These are phyloP conservation scores for Leptinotarsa lineolata DNA, from an alignment of 1,140 invertebrate genomes.

Conservation along the genomic window DNA sequence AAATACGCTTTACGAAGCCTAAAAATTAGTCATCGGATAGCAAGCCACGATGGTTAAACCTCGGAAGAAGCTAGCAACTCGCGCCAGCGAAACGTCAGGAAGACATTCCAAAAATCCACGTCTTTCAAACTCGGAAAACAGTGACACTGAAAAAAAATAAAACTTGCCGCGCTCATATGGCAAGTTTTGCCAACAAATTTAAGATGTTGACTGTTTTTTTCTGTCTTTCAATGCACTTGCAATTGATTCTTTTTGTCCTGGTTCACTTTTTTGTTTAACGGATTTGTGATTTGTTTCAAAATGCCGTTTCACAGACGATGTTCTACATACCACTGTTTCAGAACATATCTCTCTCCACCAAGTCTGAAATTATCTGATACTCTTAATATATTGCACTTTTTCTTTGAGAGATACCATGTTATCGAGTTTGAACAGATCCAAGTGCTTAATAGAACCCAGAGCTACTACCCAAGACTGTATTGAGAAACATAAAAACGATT, in stretches of 20 bases:
- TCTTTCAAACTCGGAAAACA: too few relatives aligned
- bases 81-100: too few relatives aligned
- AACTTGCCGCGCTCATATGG: slow-evolving; percentile 35
- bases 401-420: background rate
- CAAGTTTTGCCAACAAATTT: slow-evolving; percentile 36
- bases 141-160: too few relatives aligned
- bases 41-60: too few relatives aligned
- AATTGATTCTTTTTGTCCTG: slow-evolving; percentile 19
- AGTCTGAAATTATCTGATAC: slow-evolving; percentile 36
- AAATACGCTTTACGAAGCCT: too few relatives aligned
- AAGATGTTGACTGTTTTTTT: slow-evolving; percentile 34
- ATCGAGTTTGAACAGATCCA: too few relatives aligned
- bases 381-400: slow-evolving; percentile 29
- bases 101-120: too few relatives aligned
- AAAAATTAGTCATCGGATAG: too few relatives aligned
- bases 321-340: slow-evolving; percentile 30
- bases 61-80: too few relatives aligned
- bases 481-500: too few relatives aligned
- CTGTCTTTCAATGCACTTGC: slow-evolving; percentile 33
- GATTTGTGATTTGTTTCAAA: background rate
- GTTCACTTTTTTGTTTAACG: background rate
- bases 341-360: slow-evolving; percentile 40
- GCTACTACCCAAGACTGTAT: too few relatives aligned
- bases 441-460: too few relatives aligned
- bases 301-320: background rate